Evolutionary conservation across 2,113 vertebrate species (phyloP), one percentile per base, ranked within the genome.

Genomic region (Calyptommatus sinebrachiatus): DNA sequence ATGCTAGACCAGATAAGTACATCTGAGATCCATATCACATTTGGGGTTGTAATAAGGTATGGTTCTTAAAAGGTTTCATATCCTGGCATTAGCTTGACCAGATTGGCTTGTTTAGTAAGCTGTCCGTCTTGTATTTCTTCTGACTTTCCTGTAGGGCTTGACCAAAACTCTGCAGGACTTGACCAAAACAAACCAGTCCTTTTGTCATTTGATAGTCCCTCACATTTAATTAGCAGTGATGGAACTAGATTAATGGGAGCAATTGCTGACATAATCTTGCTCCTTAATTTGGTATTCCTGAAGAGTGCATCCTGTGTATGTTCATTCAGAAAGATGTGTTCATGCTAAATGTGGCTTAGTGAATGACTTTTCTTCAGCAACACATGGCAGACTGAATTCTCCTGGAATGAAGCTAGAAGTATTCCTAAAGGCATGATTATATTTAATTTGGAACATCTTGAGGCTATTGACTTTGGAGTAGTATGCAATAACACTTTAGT

Each of bases 381-480:
- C 12, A 66, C 12, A 65, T 65, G 61, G 74, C 18, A 72, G 46
- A 29, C 46, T 65, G 26, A 65, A 18, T 41, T 66, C n/a, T 65
- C 11, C 31, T 75, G 61, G 57, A 24, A 75, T 75, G 24, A 62
- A 62, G 73, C 57, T 26, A 61, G 9, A 24, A 62, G 4, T 63
- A 45, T n/a, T 75, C 26, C 61, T 45, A 24, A 63, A 75, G 60
- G 14, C 12, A 1, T 62, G 61, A 75, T 75, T 41, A 75, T 26
- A 75, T 24, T 63, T 75, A 63, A 63, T 75, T 63, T 75, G 45
- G 60, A 63, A 46, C 73, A 45, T 75, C 73, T 62, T 66, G 63
- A 66, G 63, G 6, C 53, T n/a, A 66, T n/a, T 63, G 14, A 28
- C 35, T 24, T 41, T 75, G 22, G 24, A 20, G 45, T 31, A 75